Evolutionary conservation across 2,888 invertebrate species (phyloP).

Genomic region (Anagyrus pseudococci): DNA sequence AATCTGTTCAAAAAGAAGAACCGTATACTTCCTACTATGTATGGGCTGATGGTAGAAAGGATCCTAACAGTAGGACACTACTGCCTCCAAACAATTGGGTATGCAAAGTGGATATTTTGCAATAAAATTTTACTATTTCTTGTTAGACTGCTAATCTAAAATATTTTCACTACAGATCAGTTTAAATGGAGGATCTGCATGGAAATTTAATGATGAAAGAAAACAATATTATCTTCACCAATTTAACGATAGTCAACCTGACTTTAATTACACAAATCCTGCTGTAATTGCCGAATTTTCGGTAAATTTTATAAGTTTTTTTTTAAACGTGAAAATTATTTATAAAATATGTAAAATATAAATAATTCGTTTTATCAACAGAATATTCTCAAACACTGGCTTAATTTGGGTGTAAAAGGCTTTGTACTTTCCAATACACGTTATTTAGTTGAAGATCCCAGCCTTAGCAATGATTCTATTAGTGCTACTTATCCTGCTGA

Average conservation of each 20-base stretch:
- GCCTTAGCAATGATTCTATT: constrained; percentile 63
- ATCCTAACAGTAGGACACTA: constrained; percentile 50
- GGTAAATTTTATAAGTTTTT: constrained; percentile 45
- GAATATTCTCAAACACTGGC: constrained; percentile 73
- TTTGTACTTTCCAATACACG: constrained; percentile 77
- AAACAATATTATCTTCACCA: constrained; percentile 82
- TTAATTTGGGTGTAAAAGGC: constrained; percentile 81
- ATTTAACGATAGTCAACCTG: constrained; percentile 73
- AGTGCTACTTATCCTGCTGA: constrained; percentile 46
- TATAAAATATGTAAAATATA: constrained; percentile 3
- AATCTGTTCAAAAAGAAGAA: constrained; percentile 67
- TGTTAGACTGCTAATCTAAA: constrained; percentile 17
- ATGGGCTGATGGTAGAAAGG: constrained; percentile 69
- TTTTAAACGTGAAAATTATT: not conserved
- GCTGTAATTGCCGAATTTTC: constrained; percentile 70
- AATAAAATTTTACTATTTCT: constrained; percentile 24
- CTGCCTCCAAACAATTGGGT: constrained; percentile 79
- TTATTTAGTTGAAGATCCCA: constrained; percentile 69
- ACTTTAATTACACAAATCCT: constrained; percentile 81
- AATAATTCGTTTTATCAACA: constrained; percentile 49
- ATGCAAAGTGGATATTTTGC: constrained; percentile 14
- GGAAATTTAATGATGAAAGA: constrained; percentile 72
- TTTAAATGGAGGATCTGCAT: constrained; percentile 69
- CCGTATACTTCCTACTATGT: constrained; percentile 78
- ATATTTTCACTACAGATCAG: constrained; percentile 56